Conservation (phyloP, 1,140 invertebrate species). For the Cydia strobilella region DNA sequence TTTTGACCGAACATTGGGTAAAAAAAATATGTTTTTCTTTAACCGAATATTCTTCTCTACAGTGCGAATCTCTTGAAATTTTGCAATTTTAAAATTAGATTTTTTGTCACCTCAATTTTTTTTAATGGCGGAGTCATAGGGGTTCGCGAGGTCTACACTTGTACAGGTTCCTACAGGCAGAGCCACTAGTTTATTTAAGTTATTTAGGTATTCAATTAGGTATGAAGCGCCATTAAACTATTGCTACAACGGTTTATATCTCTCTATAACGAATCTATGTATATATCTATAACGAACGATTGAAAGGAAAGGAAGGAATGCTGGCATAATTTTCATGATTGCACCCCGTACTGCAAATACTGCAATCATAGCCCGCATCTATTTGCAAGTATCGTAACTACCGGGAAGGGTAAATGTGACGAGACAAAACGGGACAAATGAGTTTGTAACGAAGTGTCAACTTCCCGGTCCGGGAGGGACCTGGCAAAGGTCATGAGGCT, state of each 20-base stretch:
- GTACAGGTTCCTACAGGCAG: too few relatives aligned
- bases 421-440: constrained; percentile 43
- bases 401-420: constrained; percentile 30
- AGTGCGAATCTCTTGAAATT: too few relatives aligned
- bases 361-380: constrained; percentile 2
- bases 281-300: neutral
- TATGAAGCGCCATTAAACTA: too few relatives aligned
- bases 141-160: too few relatives aligned
- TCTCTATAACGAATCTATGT: neutral
- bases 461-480: constrained; percentile 59
- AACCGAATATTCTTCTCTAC: too few relatives aligned
- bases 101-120: too few relatives aligned
- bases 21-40: too few relatives aligned
- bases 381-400: constrained; percentile 36
- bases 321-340: neutral
- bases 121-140: too few relatives aligned
- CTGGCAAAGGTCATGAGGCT: constrained; percentile 61
- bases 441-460: constrained; percentile 57
- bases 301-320: neutral
- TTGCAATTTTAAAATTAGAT: too few relatives aligned
- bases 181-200: too few relatives aligned
- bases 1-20: too few relatives aligned
- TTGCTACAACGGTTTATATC: neutral
- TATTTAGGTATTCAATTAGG: too few relatives aligned
- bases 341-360: neutral